Evolutionary conservation across 2,797 vertebrate genomes (phyloP).

Genomic region (Hozukius guyotensis): DNA sequence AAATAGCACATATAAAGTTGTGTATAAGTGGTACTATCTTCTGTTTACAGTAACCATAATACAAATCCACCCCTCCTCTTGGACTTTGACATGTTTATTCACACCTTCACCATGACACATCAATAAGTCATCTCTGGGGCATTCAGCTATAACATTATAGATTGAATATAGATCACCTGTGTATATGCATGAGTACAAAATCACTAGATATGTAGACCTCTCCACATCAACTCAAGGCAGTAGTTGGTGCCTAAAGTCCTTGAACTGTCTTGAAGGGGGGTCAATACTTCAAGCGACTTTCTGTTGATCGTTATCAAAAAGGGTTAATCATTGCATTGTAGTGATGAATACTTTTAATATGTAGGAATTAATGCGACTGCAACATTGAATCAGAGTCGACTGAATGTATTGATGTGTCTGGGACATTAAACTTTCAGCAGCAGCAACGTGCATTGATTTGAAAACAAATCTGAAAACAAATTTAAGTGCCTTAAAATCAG

Average conservation of each 20-base stretch:
- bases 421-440: neutral
- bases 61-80: neutral
- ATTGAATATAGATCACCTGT: neutral
- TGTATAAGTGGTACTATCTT: neutral
- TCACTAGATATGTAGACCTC: neutral
- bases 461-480: neutral
- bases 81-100: neutral
- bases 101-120: neutral
- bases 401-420: neutral
- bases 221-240: neutral
- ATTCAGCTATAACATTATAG: neutral
- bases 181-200: neutral
- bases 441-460: neutral
- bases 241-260: neutral
- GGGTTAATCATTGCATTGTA: neutral
- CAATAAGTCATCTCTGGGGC: neutral
- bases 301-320: neutral
- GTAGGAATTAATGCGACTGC: neutral
- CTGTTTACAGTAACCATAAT: neutral
- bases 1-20: neutral
- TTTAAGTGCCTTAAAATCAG: neutral
- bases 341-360: neutral
- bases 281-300: neutral
- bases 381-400: neutral
- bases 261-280: neutral